These are phyloP conservation scores for Thalassophryne amazonica DNA, from an alignment of 2,797 vertebrate species.

Conservation along the genomic window DNA sequence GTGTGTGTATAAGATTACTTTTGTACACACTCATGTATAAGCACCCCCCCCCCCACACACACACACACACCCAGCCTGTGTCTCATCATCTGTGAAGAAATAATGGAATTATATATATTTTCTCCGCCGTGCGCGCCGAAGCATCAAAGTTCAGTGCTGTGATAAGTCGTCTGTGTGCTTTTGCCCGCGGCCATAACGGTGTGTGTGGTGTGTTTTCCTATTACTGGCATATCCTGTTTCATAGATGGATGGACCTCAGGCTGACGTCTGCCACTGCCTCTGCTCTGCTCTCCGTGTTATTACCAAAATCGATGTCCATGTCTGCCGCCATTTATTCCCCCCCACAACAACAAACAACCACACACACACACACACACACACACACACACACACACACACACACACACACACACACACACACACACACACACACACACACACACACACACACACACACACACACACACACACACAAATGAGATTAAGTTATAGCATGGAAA, in stretches of 20 bases:
- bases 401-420: conserved; percentile 1
- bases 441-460: conserved; percentile 9
- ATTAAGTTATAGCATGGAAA: conserved; percentile 57
- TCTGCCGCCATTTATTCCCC: conserved; percentile 79
- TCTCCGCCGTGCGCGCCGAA: conserved; percentile 64
- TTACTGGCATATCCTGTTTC: conserved; percentile 84
- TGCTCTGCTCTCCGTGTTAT: conserved; percentile 68
- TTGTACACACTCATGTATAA: conserved; percentile 13
- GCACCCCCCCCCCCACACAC: conserved; percentile 25
- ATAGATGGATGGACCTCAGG: conserved; percentile 81
- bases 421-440: conserved; percentile 23
- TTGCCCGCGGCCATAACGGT: conserved; percentile 79
- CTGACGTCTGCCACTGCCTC: conserved; percentile 77
- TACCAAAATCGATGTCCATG: conserved; percentile 76
- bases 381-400: background rate
- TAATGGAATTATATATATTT: conserved; percentile 88
- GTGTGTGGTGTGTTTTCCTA: conserved; percentile 82
- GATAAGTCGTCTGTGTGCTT: conserved; percentile 78
- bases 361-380: background rate
- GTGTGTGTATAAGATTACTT: conserved; percentile 16
- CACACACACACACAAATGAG: conserved; percentile 53
- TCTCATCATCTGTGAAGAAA: conserved; percentile 86
- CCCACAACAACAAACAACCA: conserved; percentile 65
- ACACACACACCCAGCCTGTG: conserved; percentile 56
- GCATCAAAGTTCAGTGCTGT: conserved; percentile 81